Conservation (phyloP, 2,888 invertebrate genomes). For the Dinocampus coccinellae region DNA sequence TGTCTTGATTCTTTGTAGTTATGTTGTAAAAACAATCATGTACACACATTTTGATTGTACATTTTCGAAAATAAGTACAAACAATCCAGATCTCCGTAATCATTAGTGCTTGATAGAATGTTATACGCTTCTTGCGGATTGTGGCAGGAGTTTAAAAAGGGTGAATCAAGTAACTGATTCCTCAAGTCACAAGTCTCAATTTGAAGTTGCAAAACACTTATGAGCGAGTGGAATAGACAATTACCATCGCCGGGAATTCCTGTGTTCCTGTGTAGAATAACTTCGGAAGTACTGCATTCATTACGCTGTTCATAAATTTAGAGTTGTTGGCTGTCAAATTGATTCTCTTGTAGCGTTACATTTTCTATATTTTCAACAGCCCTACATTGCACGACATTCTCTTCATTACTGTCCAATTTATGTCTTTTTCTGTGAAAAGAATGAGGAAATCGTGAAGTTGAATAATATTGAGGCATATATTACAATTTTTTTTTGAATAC, state of each 20-base stretch:
- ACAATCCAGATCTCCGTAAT: background rate
- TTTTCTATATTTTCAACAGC: background rate
- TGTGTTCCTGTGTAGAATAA: background rate
- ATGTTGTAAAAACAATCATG: background rate
- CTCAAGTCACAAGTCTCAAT: background rate
- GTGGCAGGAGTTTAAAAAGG: background rate
- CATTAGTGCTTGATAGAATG: background rate
- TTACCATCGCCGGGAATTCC: background rate
- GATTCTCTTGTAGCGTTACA: background rate
- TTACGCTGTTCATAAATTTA: background rate
- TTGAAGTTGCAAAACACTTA: background rate
- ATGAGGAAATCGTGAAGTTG: background rate
- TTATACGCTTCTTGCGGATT: background rate
- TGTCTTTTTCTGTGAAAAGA: slow-evolving; percentile 1
- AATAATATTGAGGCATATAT: background rate
- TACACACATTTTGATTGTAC: background rate
- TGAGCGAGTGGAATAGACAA: slow-evolving; percentile 3
- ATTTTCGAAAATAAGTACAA: background rate
- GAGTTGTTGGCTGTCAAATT: background rate
- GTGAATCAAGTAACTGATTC: background rate
- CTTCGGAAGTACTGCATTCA: background rate
- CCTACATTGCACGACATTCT: slow-evolving; percentile 15
- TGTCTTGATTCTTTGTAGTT: background rate
- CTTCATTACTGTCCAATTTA: slow-evolving; percentile 15
- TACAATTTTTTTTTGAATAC: background rate